Evolutionary conservation across 2,888 invertebrate genomes (phyloP).

Genomic region (Diaprepes abbreviatus): DNA sequence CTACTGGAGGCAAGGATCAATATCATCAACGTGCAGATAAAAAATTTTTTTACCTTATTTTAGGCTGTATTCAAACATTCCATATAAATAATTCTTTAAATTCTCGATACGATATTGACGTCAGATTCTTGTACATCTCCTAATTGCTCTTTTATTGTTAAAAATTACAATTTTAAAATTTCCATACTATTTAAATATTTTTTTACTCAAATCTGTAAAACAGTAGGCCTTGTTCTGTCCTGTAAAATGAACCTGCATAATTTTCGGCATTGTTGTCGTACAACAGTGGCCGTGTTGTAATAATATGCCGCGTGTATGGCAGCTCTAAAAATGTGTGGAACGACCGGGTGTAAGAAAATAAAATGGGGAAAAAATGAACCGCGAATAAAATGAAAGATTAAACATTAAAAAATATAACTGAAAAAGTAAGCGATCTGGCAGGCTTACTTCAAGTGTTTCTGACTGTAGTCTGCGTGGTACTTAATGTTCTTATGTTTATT

Average conservation of each 20-base stretch:
- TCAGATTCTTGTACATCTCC: too few species aligned
- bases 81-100: too few species aligned
- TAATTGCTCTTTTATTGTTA: too few species aligned
- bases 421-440: not conserved
- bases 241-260: conserved; percentile 31
- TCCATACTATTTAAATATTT: too few species aligned
- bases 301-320: conserved; percentile 36
- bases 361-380: not conserved
- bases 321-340: conserved; percentile 32
- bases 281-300: conserved; percentile 40
- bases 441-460: conserved; percentile 10
- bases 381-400: conserved; percentile 7
- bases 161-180: too few species aligned
- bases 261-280: conserved; percentile 36
- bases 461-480: too few species aligned
- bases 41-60: too few species aligned
- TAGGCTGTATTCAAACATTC: too few species aligned
- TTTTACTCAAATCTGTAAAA: not conserved
- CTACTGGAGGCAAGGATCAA: too few species aligned
- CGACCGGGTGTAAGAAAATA: conserved; percentile 34
- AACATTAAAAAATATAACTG: conserved; percentile 6
- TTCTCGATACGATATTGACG: too few species aligned
- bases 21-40: too few species aligned
- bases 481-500: too few species aligned
- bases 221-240: not conserved